Percentiles rank a stretch among this genome's conserved stretches.
Evolutionary conservation across 2,888 invertebrate genomes (phyloP).

Genomic region (Rhagium mordax): DNA sequence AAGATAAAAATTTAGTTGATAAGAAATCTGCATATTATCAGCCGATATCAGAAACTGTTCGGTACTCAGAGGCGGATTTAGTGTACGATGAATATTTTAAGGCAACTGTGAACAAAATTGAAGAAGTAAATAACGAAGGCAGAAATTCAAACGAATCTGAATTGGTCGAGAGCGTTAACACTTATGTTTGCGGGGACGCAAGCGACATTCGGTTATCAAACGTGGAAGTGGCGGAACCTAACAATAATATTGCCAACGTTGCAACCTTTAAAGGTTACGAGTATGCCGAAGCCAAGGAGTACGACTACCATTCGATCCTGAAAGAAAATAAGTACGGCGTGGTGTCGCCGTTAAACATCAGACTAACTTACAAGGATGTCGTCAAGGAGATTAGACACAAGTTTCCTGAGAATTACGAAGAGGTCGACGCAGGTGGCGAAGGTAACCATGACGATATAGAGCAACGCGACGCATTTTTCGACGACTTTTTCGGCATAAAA

Average conservation of each 20-base stretch:
- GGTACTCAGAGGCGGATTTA: background rate
- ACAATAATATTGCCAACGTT: too few relatives aligned
- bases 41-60: background rate
- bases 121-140: background rate
- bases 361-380: conserved; percentile 55
- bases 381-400: conserved; percentile 58
- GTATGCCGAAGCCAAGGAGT: conserved; percentile 19
- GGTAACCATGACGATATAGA: conserved; percentile 24
- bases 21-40: background rate
- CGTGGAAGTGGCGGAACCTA: background rate
- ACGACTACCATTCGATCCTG: conserved; percentile 44
- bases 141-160: background rate
- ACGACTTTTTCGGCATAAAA: conserved; percentile 41
- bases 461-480: conserved; percentile 40
- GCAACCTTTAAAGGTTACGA: conserved; percentile 5
- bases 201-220: background rate
- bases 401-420: conserved; percentile 43
- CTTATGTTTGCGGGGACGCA: too few relatives aligned
- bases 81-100: background rate
- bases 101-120: background rate
- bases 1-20: background rate
- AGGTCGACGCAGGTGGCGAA: background rate
- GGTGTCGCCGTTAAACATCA: conserved; percentile 48
- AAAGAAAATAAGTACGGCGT: conserved; percentile 57
- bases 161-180: too few relatives aligned